Conservation (phyloP, 1,140 invertebrate species). For the Anoplophora glabripennis region DNA sequence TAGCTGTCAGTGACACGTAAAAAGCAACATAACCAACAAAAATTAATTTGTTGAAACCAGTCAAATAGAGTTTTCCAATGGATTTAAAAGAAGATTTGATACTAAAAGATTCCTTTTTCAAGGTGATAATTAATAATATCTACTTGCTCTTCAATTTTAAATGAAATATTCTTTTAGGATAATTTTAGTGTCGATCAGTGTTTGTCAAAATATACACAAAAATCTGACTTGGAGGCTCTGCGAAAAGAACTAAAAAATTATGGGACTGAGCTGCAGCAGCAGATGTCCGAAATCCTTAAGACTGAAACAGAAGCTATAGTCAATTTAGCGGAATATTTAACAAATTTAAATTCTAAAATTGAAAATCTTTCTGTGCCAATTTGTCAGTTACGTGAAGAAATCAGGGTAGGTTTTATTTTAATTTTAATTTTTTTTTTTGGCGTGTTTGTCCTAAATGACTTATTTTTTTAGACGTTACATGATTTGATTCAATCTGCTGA, state of each 20-base stretch:
- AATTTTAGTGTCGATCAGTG: conserved; percentile 39
- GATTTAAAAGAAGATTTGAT: conserved; percentile 10
- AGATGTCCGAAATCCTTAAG: conserved; percentile 44
- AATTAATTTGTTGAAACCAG: too few species aligned
- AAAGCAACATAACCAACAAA: too few species aligned
- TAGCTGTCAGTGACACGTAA: too few species aligned
- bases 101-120: conserved; percentile 29
- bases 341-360: conserved; percentile 40
- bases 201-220: conserved; percentile 37
- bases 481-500: conserved; percentile 32
- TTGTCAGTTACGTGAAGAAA: conserved; percentile 40
- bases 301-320: conserved; percentile 44
- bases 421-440: not conserved
- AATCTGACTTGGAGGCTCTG: conserved; percentile 39
- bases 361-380: conserved; percentile 38
- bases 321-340: conserved; percentile 43
- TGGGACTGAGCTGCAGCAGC: conserved; percentile 35
- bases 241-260: conserved; percentile 38
- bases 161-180: conserved; percentile 24
- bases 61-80: not conserved
- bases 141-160: not conserved
- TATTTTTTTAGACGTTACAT: conserved; percentile 30
- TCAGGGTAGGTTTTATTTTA: conserved; percentile 28
- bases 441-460: not conserved
- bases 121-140: conserved; percentile 12